Conservation (phyloP, 2,113 vertebrate genomes). For the Cepphus grylle region DNA sequence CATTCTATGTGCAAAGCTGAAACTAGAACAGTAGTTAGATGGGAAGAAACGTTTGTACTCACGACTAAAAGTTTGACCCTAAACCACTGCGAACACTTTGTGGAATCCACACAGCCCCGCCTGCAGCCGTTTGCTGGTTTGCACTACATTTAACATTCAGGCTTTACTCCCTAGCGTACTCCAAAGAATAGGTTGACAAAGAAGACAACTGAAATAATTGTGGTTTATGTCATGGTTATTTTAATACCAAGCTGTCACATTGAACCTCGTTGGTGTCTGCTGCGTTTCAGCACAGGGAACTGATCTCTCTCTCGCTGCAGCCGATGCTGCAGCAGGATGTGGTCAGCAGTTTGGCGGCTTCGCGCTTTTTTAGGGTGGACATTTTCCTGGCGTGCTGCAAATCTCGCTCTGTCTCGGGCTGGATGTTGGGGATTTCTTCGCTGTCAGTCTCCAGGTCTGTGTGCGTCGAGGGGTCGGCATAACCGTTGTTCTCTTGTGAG, state of each 20-base stretch:
- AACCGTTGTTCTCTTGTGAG: neutral
- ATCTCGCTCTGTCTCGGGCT: neutral
- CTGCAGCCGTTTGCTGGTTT: neutral
- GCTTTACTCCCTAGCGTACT: neutral
- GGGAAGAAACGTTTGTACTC: neutral
- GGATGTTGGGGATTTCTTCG: neutral
- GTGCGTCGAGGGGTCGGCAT: accelerated
- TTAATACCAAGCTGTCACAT: neutral
- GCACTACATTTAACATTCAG: neutral
- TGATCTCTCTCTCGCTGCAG: slow-evolving; percentile 64
- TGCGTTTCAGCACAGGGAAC: slow-evolving; percentile 48
- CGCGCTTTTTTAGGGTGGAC: neutral
- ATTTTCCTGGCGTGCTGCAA: neutral
- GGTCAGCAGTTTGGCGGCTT: neutral
- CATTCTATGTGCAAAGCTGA: neutral
- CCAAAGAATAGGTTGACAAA: neutral
- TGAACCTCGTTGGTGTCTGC: neutral
- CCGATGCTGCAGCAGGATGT: slow-evolving; percentile 65
- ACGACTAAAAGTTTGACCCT: neutral
- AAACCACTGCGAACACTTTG: neutral
- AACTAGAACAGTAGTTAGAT: neutral
- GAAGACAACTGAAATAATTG: neutral
- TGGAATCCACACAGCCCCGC: neutral
- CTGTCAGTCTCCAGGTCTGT: neutral
- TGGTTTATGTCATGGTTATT: neutral